Evolutionary conservation across 2,797 vertebrate genomes (phyloP), one percentile per base, ranked within the genome.

Genomic region (Psittacula derbiana): DNA sequence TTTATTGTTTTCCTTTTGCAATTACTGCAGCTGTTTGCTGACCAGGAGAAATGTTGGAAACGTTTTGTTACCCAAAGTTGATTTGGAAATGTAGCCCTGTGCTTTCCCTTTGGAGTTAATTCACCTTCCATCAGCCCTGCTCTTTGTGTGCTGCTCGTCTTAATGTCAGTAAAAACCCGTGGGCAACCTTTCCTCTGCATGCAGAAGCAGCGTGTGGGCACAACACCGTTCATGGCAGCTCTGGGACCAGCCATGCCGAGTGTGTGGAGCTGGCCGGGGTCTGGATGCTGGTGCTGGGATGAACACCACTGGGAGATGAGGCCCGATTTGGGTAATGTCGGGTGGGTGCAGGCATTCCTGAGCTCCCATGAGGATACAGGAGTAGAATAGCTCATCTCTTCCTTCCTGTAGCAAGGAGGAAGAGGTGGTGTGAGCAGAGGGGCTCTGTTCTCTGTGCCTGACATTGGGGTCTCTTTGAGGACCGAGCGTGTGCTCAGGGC

Each of bases 281-380:
- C 55, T 36, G 23, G n/a, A 25, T 25, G 5, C 41, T 3, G 3
- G 28, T 3, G 8, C 47, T 2, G 62, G 12, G 41, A 46, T 1
- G 4, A 20, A 6, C 31, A 3, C 17, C 2, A 5, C 6, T 0
- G 16, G 78, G 52, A 66, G 46, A 38, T 1, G 30, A 43, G 27
- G 30, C 40, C 12, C 0, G 3, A 1, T 23, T 23, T 0, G 8
- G 47, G 64, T 8, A n/a, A 2, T 2, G 16, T 80, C 1, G 14
- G 12, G 7, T 33, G 79, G 46, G 38, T 12, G 72, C 65, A 18
- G 33, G 1, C 8, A 44, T 16, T 50, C 38, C 60, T 5, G 64
- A 21, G 74, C 33, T 72, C 46, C 43, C 3, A 1, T 0, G 13
- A 38, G 66, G 50, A 38, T 2, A 16, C 64, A 28, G 53, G 41